Conservation (phyloP, 2,888 invertebrate species). For the Strigamia maritima region DNA sequence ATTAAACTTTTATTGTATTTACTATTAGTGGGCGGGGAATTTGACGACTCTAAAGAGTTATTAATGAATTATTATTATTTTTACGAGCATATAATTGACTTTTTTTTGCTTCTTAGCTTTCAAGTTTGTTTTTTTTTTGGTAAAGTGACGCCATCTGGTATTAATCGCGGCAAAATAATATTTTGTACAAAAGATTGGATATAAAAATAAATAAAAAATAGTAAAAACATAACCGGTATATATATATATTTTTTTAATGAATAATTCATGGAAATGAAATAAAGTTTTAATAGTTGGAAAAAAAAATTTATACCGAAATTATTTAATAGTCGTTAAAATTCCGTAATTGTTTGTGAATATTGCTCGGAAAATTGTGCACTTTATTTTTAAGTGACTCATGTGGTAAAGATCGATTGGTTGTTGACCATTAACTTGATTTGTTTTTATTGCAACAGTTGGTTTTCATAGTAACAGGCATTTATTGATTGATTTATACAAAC, state of each 20-base stretch:
- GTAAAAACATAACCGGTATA: background rate
- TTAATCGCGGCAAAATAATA: background rate
- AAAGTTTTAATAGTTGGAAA: background rate
- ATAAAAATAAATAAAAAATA: background rate
- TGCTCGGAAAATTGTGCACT: background rate
- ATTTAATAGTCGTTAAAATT: too few species aligned
- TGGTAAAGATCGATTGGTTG: background rate
- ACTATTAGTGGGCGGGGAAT: background rate
- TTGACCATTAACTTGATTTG: background rate
- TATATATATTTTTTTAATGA: background rate
- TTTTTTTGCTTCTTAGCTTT: background rate
- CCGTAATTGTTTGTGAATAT: background rate
- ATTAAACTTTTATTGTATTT: conserved; percentile 20
- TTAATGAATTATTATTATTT: background rate
- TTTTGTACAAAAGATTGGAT: background rate
- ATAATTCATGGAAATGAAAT: background rate
- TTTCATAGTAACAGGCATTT: background rate
- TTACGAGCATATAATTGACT: background rate
- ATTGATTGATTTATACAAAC: background rate
- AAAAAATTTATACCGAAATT: background rate
- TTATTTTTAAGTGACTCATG: background rate
- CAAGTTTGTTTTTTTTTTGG: background rate
- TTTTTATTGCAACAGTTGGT: background rate
- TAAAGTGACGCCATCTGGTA: background rate
- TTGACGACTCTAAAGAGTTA: background rate